Evolutionary conservation across 2,888 invertebrate species (phyloP).

Genomic region (Altica lythri): DNA sequence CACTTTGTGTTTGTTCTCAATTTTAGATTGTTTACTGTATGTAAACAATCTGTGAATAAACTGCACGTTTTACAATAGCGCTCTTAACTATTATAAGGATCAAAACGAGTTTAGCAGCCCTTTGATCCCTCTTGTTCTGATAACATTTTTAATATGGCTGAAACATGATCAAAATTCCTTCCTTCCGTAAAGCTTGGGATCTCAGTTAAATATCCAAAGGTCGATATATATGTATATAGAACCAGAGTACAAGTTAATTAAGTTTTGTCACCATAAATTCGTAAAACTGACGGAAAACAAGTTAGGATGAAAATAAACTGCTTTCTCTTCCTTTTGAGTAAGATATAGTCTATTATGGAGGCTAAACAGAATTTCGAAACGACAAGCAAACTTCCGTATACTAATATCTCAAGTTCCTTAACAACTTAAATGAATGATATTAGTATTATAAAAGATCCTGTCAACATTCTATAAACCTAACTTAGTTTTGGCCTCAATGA

Average conservation of each 20-base stretch:
- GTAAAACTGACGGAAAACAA: conserved; percentile 30
- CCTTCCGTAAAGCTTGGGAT: conserved; percentile 3
- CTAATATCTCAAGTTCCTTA: too few relatives aligned
- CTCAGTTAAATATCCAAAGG: conserved; percentile 6
- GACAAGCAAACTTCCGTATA: too few relatives aligned
- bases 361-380: too few relatives aligned
- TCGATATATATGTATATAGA: conserved; percentile 9
- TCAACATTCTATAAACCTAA: too few relatives aligned
- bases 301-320: conserved; percentile 27
- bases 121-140: conserved; percentile 5
- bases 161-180: conserved; percentile 9
- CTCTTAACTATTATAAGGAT: not conserved
- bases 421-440: too few relatives aligned
- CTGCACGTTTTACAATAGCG: not conserved
- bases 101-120: not conserved
- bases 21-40: too few relatives aligned
- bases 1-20: too few relatives aligned
- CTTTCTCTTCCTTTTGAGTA: conserved; percentile 15
- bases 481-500: too few relatives aligned
- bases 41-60: conserved; percentile 10
- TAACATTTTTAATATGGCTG: conserved; percentile 4
- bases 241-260: conserved; percentile 23
- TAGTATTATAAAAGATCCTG: too few relatives aligned
- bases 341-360: conserved; percentile 28
- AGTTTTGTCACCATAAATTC: conserved; percentile 28